Evolutionary conservation across 2,797 vertebrate genomes (phyloP), one percentile per base, ranked within the genome.

Genomic region (Onychomys torridus): DNA sequence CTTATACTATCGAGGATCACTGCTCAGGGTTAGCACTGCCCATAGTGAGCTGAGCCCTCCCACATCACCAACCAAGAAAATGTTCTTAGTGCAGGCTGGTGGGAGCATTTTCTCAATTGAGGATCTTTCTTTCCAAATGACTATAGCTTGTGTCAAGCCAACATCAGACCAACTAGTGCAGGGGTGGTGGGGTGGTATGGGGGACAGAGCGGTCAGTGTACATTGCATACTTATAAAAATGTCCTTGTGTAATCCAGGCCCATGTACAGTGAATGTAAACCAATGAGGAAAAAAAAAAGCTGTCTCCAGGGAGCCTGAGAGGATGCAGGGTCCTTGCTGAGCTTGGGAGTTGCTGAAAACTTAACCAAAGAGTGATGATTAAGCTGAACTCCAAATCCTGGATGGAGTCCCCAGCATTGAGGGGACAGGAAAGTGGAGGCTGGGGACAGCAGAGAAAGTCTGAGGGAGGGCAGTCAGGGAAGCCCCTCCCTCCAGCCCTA

Each of bases 401-500:
- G 0, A 43, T 23, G 43, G 43, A 32, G 14, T 82, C 61, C 40
- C 57, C 21, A 69, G 37, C 49, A 83, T 27, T 0, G 16, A 65
- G 46, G 4, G 6, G 21, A 37, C 17, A n/a, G 40, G 52, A 57
- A 12, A 21, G 17, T 17, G 0, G 75, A 11, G 32, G 21, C 29
- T 57, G 34, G 21, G 32, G 52, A 37, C 25, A 27, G 12, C 0
- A 23, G 86, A 40, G 7, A 34, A 57, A 5, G 13, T 11, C 9
- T 81, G 0, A 8, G 34, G 25, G 2, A 65, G 14, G 59, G 10
- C 8, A 59, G 11, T 1, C 2, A 10, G 37, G 29, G 0, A 13
- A 8, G 7, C 7, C n/a, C 17, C 16, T 2, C 16, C 25, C 17
- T 37, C 40, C 23, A 0, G 40, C n/a, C 11, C 25, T 29, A 61